A percentile compares a stretch with the other conserved stretches of the same genome.
These are phyloP conservation scores for Gambusia yucatana DNA, from an alignment of 2,797 vertebrate genomes.

Conservation along the genomic window DNA sequence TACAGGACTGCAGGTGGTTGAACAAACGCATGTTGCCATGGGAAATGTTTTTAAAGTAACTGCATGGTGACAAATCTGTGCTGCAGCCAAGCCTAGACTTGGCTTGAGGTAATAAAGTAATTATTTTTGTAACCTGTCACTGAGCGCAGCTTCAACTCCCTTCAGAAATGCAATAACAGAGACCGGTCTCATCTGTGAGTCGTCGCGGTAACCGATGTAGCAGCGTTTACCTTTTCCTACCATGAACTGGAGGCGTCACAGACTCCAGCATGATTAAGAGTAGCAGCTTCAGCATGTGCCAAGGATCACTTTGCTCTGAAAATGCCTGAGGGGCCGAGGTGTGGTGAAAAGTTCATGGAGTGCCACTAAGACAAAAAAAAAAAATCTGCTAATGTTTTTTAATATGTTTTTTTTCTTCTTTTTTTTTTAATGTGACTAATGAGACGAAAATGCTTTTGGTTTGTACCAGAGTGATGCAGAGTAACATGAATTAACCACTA, in stretches of 20 bases:
- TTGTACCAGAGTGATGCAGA: slow-evolving; percentile 42
- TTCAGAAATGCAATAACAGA: slow-evolving; percentile 60
- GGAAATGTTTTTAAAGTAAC: slow-evolving; percentile 30
- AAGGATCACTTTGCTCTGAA: slow-evolving; percentile 41
- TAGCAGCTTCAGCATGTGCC: slow-evolving; percentile 57
- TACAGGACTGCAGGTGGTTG: slow-evolving; percentile 31
- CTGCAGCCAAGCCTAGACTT: slow-evolving; percentile 25
- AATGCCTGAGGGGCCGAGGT: slow-evolving; percentile 3
- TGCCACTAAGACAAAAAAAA: slow-evolving; percentile 53
- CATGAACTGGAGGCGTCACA: slow-evolving; percentile 46
- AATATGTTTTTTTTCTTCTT: slow-evolving; percentile 3
- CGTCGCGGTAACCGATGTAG: slow-evolving; percentile 27
- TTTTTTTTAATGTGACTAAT: slow-evolving; percentile 39
- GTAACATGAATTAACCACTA: slow-evolving; percentile 68
- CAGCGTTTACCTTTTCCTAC: slow-evolving; percentile 49
- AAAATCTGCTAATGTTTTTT: not conserved
- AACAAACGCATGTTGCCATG: slow-evolving; percentile 39
- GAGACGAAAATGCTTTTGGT: slow-evolving; percentile 33
- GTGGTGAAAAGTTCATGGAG: slow-evolving; percentile 20
- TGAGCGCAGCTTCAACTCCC: slow-evolving; percentile 45
- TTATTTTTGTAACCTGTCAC: slow-evolving; percentile 26
- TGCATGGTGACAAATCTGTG: slow-evolving; percentile 27
- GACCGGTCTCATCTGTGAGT: slow-evolving; percentile 58
- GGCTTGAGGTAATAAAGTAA: slow-evolving; percentile 9
- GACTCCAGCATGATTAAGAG: slow-evolving; percentile 33